Percentiles rank a stretch among this genome's conserved stretches.
phyloP scores from a whole-genome alignment of 2,888 invertebrate genomes.

The Plagiodera versicolora region DNA sequence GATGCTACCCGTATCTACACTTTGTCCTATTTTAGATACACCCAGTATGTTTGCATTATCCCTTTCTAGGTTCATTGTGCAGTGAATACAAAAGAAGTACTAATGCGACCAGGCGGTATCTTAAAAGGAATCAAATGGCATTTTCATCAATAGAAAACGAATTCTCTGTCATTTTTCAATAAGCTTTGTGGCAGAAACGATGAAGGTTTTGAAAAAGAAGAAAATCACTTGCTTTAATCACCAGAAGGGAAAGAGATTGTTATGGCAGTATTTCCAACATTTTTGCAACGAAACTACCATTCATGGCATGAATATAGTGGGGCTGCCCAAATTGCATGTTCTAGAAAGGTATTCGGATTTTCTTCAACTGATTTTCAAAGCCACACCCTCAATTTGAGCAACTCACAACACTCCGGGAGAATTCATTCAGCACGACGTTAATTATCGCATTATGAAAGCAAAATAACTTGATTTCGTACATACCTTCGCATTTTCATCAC shows the following conservation, averaged over 20 bases:
- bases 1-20: no score
- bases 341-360: constrained; percentile 36
- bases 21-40: no score
- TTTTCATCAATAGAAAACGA: background rate
- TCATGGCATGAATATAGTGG: constrained; percentile 44
- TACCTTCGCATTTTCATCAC: no score
- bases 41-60: no score
- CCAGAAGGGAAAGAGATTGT: background rate
- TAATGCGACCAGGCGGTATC: background rate
- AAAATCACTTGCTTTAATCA: background rate
- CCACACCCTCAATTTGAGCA: no score
- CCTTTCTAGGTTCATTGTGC: background rate
- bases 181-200: background rate
- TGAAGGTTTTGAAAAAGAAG: background rate
- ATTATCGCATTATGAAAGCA: no score
- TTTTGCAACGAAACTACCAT: constrained; percentile 46
- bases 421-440: no score
- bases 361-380: background rate
- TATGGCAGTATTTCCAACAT: constrained; percentile 23
- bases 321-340: constrained; percentile 36
- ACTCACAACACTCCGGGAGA: no score
- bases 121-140: constrained; percentile 11
- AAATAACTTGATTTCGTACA: no score
- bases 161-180: no score
- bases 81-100: background rate